Conservation (phyloP, 2,113 vertebrate species). For the Phrynocephalus versicolor region DNA sequence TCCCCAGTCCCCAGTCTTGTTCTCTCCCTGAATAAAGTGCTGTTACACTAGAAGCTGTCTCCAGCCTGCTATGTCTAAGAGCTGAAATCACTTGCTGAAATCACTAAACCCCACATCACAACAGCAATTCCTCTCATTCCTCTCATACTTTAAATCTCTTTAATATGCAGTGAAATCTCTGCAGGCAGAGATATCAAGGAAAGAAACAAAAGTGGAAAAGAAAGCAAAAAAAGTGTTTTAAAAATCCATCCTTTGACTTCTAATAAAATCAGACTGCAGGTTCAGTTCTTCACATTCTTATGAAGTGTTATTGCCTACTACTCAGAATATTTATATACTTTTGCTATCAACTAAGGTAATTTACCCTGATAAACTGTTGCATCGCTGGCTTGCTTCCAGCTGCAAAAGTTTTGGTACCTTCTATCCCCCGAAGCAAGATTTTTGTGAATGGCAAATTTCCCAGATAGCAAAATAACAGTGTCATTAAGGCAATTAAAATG, state of each 20-base stretch:
- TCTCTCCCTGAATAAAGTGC: no score
- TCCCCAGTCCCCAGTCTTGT: no score
- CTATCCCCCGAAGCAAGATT: constrained; percentile 40
- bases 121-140: constrained; percentile 4
- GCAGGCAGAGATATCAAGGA: constrained; percentile 20
- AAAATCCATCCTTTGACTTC: constrained; percentile 25
- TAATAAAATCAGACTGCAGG: constrained; percentile 32
- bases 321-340: constrained; percentile 50
- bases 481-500: constrained; percentile 50
- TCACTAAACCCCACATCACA: no score
- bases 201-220: constrained; percentile 37
- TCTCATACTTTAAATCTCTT: constrained; percentile 23
- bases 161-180: constrained; percentile 11
- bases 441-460: constrained; percentile 20
- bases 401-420: constrained; percentile 40
- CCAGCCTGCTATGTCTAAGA: no score
- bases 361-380: constrained; percentile 41
- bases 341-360: constrained; percentile 35
- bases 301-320: constrained; percentile 41
- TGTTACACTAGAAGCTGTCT: no score
- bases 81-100: no score
- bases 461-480: constrained; percentile 17
- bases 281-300: constrained; percentile 26
- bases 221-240: not conserved
- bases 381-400: not conserved